Evolutionary conservation across 2,797 vertebrate species (phyloP).

Genomic region (Allobates femoralis): DNA sequence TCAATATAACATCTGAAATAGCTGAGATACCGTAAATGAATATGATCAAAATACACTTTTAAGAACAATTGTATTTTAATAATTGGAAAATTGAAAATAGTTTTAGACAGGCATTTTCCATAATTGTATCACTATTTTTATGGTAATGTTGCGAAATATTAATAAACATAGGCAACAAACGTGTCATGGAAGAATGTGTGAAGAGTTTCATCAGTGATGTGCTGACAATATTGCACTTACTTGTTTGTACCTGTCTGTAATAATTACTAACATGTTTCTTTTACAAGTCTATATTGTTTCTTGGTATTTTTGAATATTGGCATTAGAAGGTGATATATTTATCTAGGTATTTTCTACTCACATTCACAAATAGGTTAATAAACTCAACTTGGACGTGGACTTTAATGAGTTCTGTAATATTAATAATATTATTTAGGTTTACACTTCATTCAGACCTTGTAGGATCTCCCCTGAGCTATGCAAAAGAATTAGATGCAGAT

Average conservation of each 20-base stretch:
- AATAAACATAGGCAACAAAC: conserved; percentile 69
- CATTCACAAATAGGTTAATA: conserved; percentile 84
- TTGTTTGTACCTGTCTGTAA: conserved; percentile 74
- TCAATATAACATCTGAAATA: too few relatives aligned
- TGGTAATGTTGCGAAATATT: not conserved
- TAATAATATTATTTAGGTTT: conserved; percentile 98
- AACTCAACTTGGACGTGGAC: conserved; percentile 93
- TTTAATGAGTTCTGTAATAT: conserved; percentile 97
- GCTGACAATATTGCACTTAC: conserved; percentile 67
- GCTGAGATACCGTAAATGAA: too few relatives aligned
- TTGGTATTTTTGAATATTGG: conserved; percentile 74
- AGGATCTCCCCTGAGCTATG: conserved; percentile 94
- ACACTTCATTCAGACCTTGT: conserved; percentile 91
- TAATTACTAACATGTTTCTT: conserved; percentile 68
- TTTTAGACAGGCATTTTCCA: not conserved
- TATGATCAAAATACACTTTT: not conserved
- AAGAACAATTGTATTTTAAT: not conserved
- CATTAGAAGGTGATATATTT: conserved; percentile 78
- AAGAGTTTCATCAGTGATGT: conserved; percentile 67
- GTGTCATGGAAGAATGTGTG: conserved; percentile 71
- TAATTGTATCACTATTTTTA: not conserved
- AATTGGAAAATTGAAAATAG: not conserved
- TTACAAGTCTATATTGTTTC: conserved; percentile 75
- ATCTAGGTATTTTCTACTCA: conserved; percentile 84
- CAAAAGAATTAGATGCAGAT: conserved; percentile 96